A percentile compares a stretch with the other conserved stretches of the same genome.
Evolutionary conservation across 53 echinoderm and acorn worm genomes (phyloP).

Genomic region (Patiria pectinifera): DNA sequence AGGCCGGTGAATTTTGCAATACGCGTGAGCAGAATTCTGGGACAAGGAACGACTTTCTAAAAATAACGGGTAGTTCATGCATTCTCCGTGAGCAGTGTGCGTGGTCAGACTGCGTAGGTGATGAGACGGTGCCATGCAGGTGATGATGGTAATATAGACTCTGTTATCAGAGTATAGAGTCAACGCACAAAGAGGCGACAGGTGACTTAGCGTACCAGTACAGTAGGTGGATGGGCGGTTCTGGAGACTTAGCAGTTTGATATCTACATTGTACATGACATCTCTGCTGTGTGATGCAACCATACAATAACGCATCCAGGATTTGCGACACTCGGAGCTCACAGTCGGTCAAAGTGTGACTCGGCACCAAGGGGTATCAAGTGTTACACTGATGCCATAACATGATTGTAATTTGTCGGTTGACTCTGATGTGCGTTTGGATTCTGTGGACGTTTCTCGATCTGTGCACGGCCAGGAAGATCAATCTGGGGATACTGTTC

Average conservation of each 20-base stretch:
- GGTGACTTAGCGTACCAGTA: background rate
- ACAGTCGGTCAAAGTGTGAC: background rate
- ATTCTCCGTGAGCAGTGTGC: background rate
- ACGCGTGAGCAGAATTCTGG: background rate
- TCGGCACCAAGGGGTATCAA: background rate
- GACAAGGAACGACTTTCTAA: background rate
- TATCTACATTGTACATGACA: background rate
- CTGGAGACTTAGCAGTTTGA: background rate
- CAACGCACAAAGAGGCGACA: background rate
- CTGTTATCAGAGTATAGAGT: background rate
- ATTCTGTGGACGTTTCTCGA: background rate
- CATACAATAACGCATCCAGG: too few species aligned
- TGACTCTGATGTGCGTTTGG: slow-evolving; percentile 18
- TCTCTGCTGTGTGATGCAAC: too few species aligned
- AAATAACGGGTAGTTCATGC: too few species aligned
- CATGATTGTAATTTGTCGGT: background rate
- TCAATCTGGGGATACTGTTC: slow-evolving; percentile 54
- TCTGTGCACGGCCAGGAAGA: slow-evolving; percentile 25
- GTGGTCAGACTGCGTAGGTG: background rate
- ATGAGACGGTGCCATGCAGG: background rate
- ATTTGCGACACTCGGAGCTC: background rate
- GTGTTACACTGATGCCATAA: background rate
- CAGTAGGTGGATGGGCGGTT: background rate
- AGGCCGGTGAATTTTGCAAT: background rate
- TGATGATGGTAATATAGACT: background rate